phyloP scores from a whole-genome alignment of 1,140 invertebrate species.

The Euura saliciscinereae region DNA sequence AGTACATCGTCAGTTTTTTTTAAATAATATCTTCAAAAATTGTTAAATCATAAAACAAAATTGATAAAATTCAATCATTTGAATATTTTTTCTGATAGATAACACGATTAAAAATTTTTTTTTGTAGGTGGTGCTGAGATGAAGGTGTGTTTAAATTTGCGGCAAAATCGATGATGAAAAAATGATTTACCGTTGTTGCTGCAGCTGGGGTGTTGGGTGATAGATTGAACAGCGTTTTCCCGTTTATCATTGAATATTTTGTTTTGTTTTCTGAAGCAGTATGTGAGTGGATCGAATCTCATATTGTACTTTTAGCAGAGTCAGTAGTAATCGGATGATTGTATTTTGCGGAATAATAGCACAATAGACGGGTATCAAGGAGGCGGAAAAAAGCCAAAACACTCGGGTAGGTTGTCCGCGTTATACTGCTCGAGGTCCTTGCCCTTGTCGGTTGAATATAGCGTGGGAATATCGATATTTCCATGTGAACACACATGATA shows the following conservation, averaged over 20 bases:
- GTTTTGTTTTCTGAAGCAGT: conserved; percentile 48
- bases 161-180: no score
- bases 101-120: no score
- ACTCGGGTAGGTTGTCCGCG: background rate
- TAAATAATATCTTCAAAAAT: no score
- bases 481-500: conserved; percentile 18
- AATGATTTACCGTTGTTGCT: conserved; percentile 20
- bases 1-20: no score
- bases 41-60: no score
- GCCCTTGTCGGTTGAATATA: conserved; percentile 50
- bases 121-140: no score
- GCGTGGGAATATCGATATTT: conserved; percentile 53
- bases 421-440: conserved; percentile 46
- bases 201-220: background rate
- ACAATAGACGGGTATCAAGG: background rate
- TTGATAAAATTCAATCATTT: no score
- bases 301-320: conserved; percentile 21
- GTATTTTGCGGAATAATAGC: background rate
- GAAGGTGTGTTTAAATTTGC: no score
- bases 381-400: background rate
- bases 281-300: conserved; percentile 47
- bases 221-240: background rate
- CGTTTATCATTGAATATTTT: conserved; percentile 41
- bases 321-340: background rate
- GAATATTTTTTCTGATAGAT: no score